These are phyloP conservation scores for Allygus modestus DNA, from an alignment of 2,888 invertebrate genomes.

Conservation along the genomic window DNA sequence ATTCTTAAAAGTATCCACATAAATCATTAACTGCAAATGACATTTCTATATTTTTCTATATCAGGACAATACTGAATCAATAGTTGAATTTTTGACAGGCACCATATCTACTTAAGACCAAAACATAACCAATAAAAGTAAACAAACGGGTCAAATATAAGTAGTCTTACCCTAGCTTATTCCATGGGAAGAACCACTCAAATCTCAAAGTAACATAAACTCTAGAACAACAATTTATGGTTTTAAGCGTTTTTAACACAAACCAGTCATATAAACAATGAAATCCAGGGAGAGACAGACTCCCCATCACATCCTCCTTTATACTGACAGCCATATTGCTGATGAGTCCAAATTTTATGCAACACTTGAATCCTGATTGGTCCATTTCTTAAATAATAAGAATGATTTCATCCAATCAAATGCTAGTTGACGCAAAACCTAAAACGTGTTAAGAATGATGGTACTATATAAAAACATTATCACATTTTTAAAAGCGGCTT, in stretches of 20 bases:
- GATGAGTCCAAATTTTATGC: conserved; percentile 74
- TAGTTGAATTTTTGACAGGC: background rate
- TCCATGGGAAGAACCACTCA: background rate
- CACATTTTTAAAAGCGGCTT: no score
- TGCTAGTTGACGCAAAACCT: no score
- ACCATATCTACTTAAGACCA: background rate
- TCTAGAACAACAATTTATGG: background rate
- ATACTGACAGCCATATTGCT: conserved; percentile 98
- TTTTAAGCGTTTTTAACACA: conserved; percentile 50
- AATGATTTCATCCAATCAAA: conserved; percentile 24
- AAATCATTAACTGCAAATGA: no score
- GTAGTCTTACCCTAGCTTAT: background rate
- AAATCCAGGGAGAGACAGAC: conserved; percentile 88
- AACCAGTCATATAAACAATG: conserved; percentile 78
- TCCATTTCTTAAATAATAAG: conserved; percentile 64
- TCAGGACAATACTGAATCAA: background rate
- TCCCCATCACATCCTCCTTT: conserved; percentile 94
- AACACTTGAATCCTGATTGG: conserved; percentile 80
- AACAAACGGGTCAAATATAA: background rate
- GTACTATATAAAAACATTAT: no score
- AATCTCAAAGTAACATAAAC: no score
- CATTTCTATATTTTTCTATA: no score
- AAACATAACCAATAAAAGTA: conserved; percentile 40
- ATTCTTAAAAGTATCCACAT: no score
- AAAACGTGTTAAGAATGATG: no score